Conservation (phyloP, 1,140 invertebrate species). For the Gryon sp. region DNA sequence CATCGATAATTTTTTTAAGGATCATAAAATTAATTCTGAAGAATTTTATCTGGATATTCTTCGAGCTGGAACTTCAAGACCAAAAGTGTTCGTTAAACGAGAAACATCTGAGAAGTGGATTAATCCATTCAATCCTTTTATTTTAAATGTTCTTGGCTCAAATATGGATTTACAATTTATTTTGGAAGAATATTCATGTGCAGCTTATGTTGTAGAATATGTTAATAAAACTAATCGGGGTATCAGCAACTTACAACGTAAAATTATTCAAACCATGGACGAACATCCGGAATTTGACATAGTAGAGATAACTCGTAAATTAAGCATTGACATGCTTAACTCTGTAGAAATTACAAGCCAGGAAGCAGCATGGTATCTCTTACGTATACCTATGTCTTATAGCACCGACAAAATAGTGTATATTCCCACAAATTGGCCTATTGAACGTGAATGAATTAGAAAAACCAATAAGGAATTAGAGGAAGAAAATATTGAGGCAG, state of each 20-base stretch:
- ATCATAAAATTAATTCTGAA: neutral
- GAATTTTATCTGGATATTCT: neutral
- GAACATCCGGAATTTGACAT: slow-evolving; percentile 71
- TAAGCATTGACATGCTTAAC: slow-evolving; percentile 72
- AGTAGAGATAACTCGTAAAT: slow-evolving; percentile 41
- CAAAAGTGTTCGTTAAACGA: neutral
- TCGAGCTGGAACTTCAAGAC: neutral
- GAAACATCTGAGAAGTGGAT: neutral
- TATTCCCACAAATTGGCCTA: slow-evolving; percentile 73
- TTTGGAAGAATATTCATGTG: slow-evolving; percentile 69
- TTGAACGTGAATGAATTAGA: slow-evolving; percentile 44
- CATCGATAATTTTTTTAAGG: neutral
- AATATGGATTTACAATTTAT: slow-evolving; percentile 76
- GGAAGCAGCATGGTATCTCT: slow-evolving; percentile 76
- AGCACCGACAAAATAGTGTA: slow-evolving; percentile 16
- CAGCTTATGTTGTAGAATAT: slow-evolving; percentile 68
- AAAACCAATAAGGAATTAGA: too few species aligned
- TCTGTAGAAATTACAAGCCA: slow-evolving; percentile 73
- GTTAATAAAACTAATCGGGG: slow-evolving; percentile 74
- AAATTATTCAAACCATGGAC: slow-evolving; percentile 68
- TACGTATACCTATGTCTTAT: slow-evolving; percentile 54
- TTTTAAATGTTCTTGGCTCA: slow-evolving; percentile 67
- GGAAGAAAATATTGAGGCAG: too few species aligned
- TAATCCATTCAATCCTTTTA: slow-evolving; percentile 69
- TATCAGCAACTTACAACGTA: slow-evolving; percentile 69